A percentile compares a stretch with the other conserved stretches of the same genome.
phyloP scores from a whole-genome alignment of 2,113 vertebrate species.

The Brienomyrus longianalis region DNA sequence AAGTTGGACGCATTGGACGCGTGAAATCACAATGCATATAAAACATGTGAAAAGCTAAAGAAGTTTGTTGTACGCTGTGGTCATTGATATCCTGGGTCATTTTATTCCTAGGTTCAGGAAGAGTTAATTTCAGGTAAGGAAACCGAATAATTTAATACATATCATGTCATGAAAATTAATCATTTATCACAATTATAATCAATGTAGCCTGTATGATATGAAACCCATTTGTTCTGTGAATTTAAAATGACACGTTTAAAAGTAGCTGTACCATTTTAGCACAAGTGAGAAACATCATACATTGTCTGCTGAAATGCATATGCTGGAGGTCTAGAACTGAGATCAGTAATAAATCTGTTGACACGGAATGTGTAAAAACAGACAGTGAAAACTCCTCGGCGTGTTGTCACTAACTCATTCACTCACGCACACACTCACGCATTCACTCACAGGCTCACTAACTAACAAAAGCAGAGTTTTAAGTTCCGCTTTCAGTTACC shows the following conservation, averaged over 20 bases:
- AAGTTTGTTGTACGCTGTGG: background rate
- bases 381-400: background rate
- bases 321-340: conserved; percentile 1
- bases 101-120: background rate
- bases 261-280: background rate
- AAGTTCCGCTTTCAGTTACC: background rate
- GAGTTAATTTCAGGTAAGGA: background rate
- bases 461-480: background rate
- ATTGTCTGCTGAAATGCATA: background rate
- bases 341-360: conserved; percentile 9
- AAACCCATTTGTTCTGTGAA: background rate
- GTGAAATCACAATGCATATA: background rate
- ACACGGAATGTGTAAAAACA: conserved; percentile 1
- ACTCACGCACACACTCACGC: background rate
- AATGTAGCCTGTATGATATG: background rate
- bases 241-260: background rate
- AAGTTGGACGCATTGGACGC: background rate
- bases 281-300: background rate
- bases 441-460: background rate
- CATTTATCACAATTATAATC: background rate
- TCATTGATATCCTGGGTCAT: background rate
- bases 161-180: background rate
- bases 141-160: background rate
- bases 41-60: background rate
- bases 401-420: background rate